phyloP scores from a whole-genome alignment of 2,888 invertebrate species.

The Hartigia nigra region DNA sequence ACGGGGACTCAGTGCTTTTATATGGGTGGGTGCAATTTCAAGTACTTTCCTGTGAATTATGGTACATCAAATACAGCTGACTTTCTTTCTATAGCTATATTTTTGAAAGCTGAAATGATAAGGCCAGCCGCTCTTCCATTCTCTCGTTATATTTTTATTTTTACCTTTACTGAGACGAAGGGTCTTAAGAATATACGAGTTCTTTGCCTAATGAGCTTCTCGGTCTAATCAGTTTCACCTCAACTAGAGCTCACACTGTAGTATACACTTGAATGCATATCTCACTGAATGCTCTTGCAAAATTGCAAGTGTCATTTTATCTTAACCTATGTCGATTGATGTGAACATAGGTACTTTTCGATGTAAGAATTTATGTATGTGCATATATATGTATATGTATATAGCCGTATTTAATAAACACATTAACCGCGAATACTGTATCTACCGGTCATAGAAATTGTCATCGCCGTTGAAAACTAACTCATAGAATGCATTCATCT shows the following conservation, averaged over 20 bases:
- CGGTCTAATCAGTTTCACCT: slow-evolving; percentile 23
- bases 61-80: neutral
- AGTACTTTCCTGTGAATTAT: neutral
- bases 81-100: neutral
- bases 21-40: neutral
- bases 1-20: neutral
- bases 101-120: neutral
- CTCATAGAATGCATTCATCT: neutral
- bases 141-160: neutral
- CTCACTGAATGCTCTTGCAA: neutral
- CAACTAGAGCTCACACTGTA: slow-evolving; percentile 10
- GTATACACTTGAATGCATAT: slow-evolving; percentile 19
- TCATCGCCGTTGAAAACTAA: neutral
- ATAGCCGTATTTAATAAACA: too few species aligned
- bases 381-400: too few species aligned
- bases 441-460: neutral
- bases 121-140: neutral
- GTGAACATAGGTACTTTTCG: neutral
- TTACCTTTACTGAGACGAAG: neutral
- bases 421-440: too few species aligned
- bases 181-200: slow-evolving; percentile 13
- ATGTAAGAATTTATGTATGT: neutral
- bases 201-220: slow-evolving; percentile 40
- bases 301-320: neutral
- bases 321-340: neutral